A percentile compares a stretch with the other conserved stretches of the same genome.
Conservation (phyloP, 2,113 vertebrate species). For the Poeciliopsis retropinna region DNA sequence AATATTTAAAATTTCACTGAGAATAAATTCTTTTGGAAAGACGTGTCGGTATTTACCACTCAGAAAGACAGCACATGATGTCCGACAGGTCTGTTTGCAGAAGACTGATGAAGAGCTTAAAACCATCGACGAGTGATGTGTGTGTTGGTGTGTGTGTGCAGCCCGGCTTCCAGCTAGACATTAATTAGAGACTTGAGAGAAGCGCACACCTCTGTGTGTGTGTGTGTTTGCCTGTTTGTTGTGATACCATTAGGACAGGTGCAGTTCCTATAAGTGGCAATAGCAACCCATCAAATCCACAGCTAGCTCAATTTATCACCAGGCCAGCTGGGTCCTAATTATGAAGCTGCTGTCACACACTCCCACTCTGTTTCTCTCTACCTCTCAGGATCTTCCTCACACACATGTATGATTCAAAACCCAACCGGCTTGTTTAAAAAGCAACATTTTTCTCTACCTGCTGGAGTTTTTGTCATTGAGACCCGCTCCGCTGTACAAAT, state of each 20-base stretch:
- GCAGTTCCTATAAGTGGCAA: slow-evolving; percentile 35
- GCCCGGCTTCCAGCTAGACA: slow-evolving; percentile 1
- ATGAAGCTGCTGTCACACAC: slow-evolving; percentile 8
- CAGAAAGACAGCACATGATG: neutral
- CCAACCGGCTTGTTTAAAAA: neutral
- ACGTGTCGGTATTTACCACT: neutral
- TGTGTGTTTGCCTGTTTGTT: slow-evolving; percentile 1
- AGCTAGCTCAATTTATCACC: slow-evolving; percentile 42
- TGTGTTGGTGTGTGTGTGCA: neutral
- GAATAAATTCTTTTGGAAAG: neutral
- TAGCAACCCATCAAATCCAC: slow-evolving; percentile 36
- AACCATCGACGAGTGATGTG: neutral
- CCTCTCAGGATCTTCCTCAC: neutral
- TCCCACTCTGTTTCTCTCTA: slow-evolving; percentile 1
- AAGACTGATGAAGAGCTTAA: neutral
- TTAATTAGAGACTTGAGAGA: neutral
- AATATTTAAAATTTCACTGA: neutral
- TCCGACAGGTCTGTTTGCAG: neutral
- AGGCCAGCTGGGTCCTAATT: slow-evolving; percentile 45
- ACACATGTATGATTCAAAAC: neutral
- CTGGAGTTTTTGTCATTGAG: neutral
- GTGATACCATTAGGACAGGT: slow-evolving; percentile 22
- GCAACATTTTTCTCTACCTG: neutral
- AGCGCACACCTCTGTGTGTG: neutral
- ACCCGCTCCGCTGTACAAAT: neutral